Evolutionary conservation across 2,113 vertebrate genomes (phyloP).

Genomic region (Gopherus flavomarginatus): DNA sequence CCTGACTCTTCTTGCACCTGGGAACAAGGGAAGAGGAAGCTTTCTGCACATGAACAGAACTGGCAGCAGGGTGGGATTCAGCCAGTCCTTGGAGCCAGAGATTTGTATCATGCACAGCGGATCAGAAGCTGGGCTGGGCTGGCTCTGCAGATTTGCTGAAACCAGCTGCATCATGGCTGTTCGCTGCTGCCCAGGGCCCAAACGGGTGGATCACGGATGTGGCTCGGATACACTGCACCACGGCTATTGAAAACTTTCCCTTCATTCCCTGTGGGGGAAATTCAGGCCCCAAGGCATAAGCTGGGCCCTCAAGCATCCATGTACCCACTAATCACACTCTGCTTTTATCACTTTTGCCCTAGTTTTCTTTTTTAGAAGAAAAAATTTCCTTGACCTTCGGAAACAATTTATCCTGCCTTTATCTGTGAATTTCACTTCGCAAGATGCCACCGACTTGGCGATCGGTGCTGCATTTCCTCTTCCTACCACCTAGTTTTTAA

Average conservation of each 20-base stretch:
- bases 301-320: not conserved
- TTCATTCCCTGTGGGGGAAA: not conserved
- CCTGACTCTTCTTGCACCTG: not conserved
- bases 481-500: no score
- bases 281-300: not conserved
- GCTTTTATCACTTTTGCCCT: no score
- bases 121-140: not conserved
- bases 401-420: not conserved
- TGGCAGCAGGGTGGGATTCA: not conserved
- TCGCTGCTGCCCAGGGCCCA: no score
- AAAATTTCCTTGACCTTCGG: not conserved
- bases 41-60: not conserved
- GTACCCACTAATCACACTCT: no score
- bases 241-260: not conserved
- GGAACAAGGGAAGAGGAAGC: not conserved
- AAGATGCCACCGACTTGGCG: not conserved
- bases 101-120: not conserved
- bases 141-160: no score
- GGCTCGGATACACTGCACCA: no score
- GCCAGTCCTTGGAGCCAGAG: not conserved
- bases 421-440: not conserved
- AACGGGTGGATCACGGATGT: no score
- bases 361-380: not conserved
- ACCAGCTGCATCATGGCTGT: no score
- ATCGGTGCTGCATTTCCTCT: not conserved